Base-by-base conservation (phyloP, 2,797 vertebrate species). In the Galagoides demidoff region DNA sequence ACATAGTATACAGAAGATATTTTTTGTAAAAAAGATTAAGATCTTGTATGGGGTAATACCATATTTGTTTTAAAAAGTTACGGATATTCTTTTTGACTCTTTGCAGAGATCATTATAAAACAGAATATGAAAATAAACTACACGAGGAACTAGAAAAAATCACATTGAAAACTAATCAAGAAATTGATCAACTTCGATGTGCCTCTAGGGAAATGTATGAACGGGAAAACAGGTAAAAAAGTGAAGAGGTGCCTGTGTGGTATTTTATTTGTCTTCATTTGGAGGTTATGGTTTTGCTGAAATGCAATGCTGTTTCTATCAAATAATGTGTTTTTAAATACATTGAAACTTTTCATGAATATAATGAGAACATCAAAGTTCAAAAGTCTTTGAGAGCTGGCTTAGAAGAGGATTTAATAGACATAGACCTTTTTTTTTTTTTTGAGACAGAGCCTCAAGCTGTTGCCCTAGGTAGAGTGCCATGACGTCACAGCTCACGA, bases 161-260 rank as follows among this genome's bases (percentile, higher is more conserved):
- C 97, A 98, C 98, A 45, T 57, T 99, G 92, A 99, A 99, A 98
- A 99, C 99, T 79, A 98, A 99, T 97, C 99, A 99, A 97, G 99
- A 99, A 98, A 99, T 99, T 0, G 99, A 99, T 71, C 99, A 98
- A 85, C 99, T 99, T 97, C 99, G 99, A 98, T 99, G 98, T 93
- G 98, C 99, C 61, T 99, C 99, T 85, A 99, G 98, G 98, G 99
- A 99, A 98, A 99, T 99, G 99, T 99, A 99, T 90, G 99, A 99
- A 97, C 99, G 99, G 91, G 99, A 99, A 98, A 99, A 99, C 99
- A 99, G 99, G 99, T 99, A 98, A 90, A 64, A 77, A 23, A 90
- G 45, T 49, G 29, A 64, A 61, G 49, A 73, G 29, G 82, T 74
- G 49, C 86, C 79, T 89, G 11, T 84, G 29, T 66, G 17, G 25